Percentiles rank a stretch among this genome's conserved stretches.
phyloP scores from a whole-genome alignment of 2,113 vertebrate species.

The Heterotilapia buettikoferi region DNA sequence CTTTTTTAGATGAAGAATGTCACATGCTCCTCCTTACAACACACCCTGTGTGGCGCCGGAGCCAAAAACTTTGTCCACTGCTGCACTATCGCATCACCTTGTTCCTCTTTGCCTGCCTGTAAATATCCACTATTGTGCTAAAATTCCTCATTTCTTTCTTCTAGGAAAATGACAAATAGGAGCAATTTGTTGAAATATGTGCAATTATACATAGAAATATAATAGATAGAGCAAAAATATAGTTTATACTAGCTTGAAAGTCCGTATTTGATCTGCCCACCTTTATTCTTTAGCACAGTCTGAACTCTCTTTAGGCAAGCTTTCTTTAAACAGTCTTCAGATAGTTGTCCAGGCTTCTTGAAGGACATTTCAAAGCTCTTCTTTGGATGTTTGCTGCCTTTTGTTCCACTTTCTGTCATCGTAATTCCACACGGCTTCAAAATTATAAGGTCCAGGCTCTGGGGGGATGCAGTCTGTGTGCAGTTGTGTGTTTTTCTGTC shows the following conservation, averaged over 20 bases:
- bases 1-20: too few relatives aligned
- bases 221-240: background rate
- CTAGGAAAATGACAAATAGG: background rate
- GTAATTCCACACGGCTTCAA: background rate
- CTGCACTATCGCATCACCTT: background rate
- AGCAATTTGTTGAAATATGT: background rate
- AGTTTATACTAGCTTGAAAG: background rate
- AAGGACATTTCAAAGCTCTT: background rate
- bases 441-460: background rate
- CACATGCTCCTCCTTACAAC: too few relatives aligned
- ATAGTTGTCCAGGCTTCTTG: background rate
- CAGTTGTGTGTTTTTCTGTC: background rate
- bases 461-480: background rate
- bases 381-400: background rate
- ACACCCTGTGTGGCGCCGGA: too few relatives aligned
- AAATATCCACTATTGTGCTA: background rate
- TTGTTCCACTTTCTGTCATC: background rate
- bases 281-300: background rate
- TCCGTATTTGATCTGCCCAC: background rate
- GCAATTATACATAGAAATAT: background rate
- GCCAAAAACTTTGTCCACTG: background rate
- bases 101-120: background rate
- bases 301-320: background rate
- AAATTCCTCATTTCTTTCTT: background rate
- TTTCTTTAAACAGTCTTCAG: background rate